Conservation (phyloP, 1,140 invertebrate genomes). For the Laodelphax striatellus region DNA sequence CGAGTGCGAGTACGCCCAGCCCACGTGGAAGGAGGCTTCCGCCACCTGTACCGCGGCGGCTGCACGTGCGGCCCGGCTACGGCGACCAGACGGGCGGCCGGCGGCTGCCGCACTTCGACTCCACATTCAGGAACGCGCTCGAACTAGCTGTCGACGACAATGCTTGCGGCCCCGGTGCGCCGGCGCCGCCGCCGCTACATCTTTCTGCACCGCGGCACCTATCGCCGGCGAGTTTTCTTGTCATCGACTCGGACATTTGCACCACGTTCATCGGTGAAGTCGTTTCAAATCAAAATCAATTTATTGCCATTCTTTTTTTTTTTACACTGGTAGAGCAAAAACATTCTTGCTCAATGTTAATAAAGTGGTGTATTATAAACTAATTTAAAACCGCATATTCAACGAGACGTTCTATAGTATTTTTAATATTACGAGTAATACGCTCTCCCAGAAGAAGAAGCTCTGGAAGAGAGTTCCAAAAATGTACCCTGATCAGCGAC, state of each 20-base stretch:
- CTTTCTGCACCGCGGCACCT: slow-evolving; percentile 83
- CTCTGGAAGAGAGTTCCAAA: too few relatives aligned
- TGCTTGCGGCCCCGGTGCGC: slow-evolving; percentile 28
- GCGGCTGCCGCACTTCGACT: slow-evolving; percentile 74
- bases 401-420: too few relatives aligned
- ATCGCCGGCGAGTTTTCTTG: slow-evolving; percentile 84
- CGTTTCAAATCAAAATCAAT: too few relatives aligned
- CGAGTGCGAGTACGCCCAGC: slow-evolving; percentile 84
- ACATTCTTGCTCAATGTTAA: too few relatives aligned
- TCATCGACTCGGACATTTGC: slow-evolving; percentile 91
- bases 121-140: slow-evolving; percentile 73
- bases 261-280: slow-evolving; percentile 58
- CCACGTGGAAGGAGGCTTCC: slow-evolving; percentile 97
- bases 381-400: too few relatives aligned
- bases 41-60: slow-evolving; percentile 84
- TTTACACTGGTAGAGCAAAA: too few relatives aligned
- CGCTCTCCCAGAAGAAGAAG: too few relatives aligned
- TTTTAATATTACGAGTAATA: too few relatives aligned
- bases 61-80: slow-evolving; percentile 90
- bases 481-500: too few relatives aligned
- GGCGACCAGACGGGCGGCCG: slow-evolving; percentile 44
- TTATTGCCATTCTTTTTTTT: too few relatives aligned
- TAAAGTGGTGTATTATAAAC: too few relatives aligned
- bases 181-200: too few relatives aligned
- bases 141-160: slow-evolving; percentile 67